Conservation (phyloP, 1,140 invertebrate species). For the Cyrtorhinus lividipennis region DNA sequence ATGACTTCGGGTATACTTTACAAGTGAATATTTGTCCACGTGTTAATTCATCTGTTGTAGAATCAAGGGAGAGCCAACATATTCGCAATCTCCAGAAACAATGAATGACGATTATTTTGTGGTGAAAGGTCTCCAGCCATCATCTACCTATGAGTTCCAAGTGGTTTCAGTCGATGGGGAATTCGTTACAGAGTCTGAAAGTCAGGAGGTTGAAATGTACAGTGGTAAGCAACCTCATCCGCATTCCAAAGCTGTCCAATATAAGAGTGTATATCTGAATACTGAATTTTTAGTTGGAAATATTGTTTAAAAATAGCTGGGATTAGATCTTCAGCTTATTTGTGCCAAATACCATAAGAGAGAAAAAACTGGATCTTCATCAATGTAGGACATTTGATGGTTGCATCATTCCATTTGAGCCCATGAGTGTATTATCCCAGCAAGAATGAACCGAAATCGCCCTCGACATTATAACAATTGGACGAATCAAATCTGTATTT, state of each 20-base stretch:
- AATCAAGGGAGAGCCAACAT: conserved; percentile 46
- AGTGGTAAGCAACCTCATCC: conserved; percentile 30
- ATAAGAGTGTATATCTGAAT: background rate
- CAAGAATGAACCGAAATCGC: no score
- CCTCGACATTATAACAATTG: no score
- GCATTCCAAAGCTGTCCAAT: no score
- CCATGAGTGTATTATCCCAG: no score
- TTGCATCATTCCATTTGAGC: no score
- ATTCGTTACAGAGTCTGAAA: conserved; percentile 50
- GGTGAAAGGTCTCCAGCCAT: conserved; percentile 62
- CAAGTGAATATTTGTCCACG: no score
- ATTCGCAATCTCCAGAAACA: conserved; percentile 42
- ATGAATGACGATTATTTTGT: conserved; percentile 57
- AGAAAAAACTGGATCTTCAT: no score
- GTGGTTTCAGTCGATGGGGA: conserved; percentile 85
- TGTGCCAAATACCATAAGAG: no score
- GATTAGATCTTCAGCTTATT: conserved; percentile 15
- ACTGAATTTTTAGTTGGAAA: background rate
- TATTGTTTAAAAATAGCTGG: background rate
- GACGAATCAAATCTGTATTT: no score
- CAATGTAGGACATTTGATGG: no score
- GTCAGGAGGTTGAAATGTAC: conserved; percentile 64
- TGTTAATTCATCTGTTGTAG: conserved; percentile 28
- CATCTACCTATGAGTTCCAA: conserved; percentile 75
- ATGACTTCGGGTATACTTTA: conserved; percentile 13